phyloP scores from a whole-genome alignment of 2,797 vertebrate genomes.

The Adrianichthys oophorus region DNA sequence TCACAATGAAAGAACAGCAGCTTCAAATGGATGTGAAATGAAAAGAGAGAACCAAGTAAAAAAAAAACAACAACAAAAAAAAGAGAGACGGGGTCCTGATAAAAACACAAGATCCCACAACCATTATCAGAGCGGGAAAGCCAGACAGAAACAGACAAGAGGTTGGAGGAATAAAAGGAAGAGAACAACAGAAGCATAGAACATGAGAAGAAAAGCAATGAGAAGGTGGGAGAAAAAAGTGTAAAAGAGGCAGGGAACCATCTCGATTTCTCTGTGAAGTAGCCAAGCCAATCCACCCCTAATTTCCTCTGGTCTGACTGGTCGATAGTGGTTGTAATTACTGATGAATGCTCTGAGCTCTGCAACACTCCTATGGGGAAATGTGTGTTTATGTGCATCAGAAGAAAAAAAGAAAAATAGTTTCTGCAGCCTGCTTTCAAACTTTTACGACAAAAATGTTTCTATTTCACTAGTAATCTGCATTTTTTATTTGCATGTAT shows the following conservation, averaged over 20 bases:
- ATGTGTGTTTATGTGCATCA: constrained; percentile 32
- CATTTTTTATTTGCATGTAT: too few species aligned
- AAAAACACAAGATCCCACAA: constrained; percentile 31
- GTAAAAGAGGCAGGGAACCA: constrained; percentile 43
- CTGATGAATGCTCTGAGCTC: constrained; percentile 66
- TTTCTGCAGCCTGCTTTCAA: constrained; percentile 1
- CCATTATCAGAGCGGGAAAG: constrained; percentile 34
- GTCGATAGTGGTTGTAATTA: constrained; percentile 74
- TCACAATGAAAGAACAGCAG: constrained; percentile 81
- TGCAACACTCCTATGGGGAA: constrained; percentile 51
- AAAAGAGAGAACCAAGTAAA: constrained; percentile 45
- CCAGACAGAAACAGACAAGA: constrained; percentile 28
- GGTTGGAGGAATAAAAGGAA: constrained; percentile 30
- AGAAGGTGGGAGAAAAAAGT: constrained; percentile 20
- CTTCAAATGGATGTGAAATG: constrained; percentile 58
- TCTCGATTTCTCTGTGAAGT: constrained; percentile 56
- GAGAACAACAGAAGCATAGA: constrained; percentile 22
- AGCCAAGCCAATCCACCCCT: constrained; percentile 70
- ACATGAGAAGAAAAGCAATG: constrained; percentile 18
- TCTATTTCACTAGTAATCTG: constrained; percentile 9
- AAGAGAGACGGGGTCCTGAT: constrained; percentile 5
- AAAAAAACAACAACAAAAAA: constrained; percentile 1
- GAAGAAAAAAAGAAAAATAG: not conserved
- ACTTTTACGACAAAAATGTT: constrained; percentile 27
- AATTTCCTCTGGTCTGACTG: constrained; percentile 73